Percentiles rank a stretch among this genome's conserved stretches.
These are phyloP conservation scores for Sander lucioperca DNA, from an alignment of 2,113 vertebrate genomes.

Conservation along the genomic window DNA sequence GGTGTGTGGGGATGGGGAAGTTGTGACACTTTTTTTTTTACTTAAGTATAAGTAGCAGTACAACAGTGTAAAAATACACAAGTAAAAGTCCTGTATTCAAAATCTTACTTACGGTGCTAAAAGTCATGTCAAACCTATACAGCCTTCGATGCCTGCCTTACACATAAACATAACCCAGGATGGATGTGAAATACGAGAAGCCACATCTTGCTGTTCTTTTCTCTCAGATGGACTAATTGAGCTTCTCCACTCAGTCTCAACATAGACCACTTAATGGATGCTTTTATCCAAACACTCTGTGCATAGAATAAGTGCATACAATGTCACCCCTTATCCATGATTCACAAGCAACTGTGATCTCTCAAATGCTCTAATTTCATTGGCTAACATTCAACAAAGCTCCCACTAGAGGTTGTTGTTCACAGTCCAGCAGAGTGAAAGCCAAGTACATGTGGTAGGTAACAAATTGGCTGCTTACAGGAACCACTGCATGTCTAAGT, in stretches of 20 bases:
- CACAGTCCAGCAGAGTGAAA: not conserved
- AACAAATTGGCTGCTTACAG: not conserved
- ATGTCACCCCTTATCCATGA: not conserved
- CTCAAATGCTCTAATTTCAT: not conserved
- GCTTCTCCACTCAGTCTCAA: conserved; percentile 16
- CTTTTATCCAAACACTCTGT: conserved; percentile 38
- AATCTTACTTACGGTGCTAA: not conserved
- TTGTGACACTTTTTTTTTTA: too few relatives aligned
- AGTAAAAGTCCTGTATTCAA: too few relatives aligned
- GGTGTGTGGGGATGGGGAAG: too few relatives aligned
- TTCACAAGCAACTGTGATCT: conserved; percentile 9
- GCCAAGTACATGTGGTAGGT: not conserved
- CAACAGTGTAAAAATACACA: not conserved
- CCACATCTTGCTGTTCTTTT: not conserved
- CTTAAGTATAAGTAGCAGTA: not conserved
- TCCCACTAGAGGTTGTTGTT: conserved; percentile 8
- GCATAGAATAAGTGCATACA: not conserved
- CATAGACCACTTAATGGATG: conserved; percentile 23
- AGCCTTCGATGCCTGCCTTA: not conserved
- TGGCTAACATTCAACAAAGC: not conserved
- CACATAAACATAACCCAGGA: not conserved
- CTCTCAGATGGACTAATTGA: conserved; percentile 26
- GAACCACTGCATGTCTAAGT: too few relatives aligned
- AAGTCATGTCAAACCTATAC: not conserved
- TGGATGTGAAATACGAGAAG: not conserved